These are phyloP conservation scores for Coleophora deauratella DNA, from an alignment of 2,888 invertebrate genomes.

Conservation along the genomic window DNA sequence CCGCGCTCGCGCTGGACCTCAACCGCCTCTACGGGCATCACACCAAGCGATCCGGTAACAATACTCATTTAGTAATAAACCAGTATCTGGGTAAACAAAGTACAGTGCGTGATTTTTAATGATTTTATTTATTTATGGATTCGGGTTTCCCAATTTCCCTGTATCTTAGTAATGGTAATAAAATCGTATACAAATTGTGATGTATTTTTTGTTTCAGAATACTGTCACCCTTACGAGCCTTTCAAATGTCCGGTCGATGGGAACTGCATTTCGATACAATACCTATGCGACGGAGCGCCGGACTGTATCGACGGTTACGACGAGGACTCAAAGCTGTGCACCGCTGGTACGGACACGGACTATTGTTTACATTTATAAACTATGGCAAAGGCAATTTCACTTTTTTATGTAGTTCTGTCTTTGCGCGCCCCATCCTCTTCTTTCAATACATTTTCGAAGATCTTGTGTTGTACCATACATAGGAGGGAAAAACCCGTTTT, in stretches of 20 bases:
- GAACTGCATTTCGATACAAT: slow-evolving; percentile 96
- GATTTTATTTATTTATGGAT: no score
- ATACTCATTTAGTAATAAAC: no score
- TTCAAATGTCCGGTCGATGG: slow-evolving; percentile 97
- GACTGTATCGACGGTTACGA: slow-evolving; percentile 97
- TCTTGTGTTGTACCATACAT: no score
- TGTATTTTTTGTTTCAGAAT: slow-evolving; percentile 38
- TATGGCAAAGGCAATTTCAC: no score
- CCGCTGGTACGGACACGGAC: slow-evolving; percentile 87
- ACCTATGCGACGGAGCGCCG: slow-evolving; percentile 92
- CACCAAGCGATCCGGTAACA: slow-evolving; percentile 80
- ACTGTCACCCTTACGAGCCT: slow-evolving; percentile 95
- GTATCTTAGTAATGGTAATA: not conserved
- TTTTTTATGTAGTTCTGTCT: no score
- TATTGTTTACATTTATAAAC: slow-evolving; percentile 29
- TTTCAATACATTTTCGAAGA: no score
- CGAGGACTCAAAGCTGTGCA: slow-evolving; percentile 94
- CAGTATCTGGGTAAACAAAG: no score
- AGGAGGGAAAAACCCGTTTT: no score
- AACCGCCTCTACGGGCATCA: slow-evolving; percentile 87
- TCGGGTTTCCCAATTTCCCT: not conserved
- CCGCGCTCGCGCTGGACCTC: slow-evolving; percentile 83
- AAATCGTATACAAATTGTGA: not conserved
- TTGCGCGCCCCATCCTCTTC: no score
- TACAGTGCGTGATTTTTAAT: no score